Evolutionary conservation across 2,797 vertebrate species (phyloP).

Genomic region (Typhlichthys subterraneus): DNA sequence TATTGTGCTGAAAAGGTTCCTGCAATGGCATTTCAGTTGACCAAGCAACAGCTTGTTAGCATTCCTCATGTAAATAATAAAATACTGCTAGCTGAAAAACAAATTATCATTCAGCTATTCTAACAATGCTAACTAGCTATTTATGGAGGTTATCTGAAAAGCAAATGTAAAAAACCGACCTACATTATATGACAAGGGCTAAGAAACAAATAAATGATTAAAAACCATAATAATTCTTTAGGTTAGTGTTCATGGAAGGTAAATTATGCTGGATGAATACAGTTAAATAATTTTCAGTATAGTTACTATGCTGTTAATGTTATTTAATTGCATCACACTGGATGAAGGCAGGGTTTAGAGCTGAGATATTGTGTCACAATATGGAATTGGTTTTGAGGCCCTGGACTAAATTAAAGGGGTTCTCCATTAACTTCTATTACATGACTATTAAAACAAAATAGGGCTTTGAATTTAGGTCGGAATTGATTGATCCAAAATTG

Average conservation of each 20-base stretch:
- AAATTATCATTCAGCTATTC: neutral
- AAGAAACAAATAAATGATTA: slow-evolving; percentile 28
- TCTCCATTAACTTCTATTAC: slow-evolving; percentile 30
- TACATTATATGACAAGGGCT: slow-evolving; percentile 4
- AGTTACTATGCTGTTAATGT: slow-evolving; percentile 55
- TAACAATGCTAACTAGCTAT: neutral
- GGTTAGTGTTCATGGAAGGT: slow-evolving; percentile 48
- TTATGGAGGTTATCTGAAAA: neutral
- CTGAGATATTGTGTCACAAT: slow-evolving; percentile 47
- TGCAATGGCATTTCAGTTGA: slow-evolving; percentile 19
- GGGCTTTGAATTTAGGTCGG: slow-evolving; percentile 25
- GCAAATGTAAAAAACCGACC: neutral
- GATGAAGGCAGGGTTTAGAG: slow-evolving; percentile 35
- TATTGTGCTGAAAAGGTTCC: slow-evolving; percentile 16
- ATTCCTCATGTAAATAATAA: neutral
- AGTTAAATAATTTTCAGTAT: slow-evolving; percentile 40
- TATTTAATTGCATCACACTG: slow-evolving; percentile 53
- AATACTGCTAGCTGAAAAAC: slow-evolving; percentile 2
- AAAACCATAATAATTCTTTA: slow-evolving; percentile 21
- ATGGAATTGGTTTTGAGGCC: slow-evolving; percentile 66
- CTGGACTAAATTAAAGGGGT: slow-evolving; percentile 29
- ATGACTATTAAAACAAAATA: slow-evolving; percentile 23
- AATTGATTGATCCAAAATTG: slow-evolving; percentile 55
- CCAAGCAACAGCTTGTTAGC: slow-evolving; percentile 9
- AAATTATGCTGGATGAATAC: slow-evolving; percentile 47